Evolutionary conservation across 2,888 invertebrate species (phyloP).

Genomic region (Andricus quercusramuli): DNA sequence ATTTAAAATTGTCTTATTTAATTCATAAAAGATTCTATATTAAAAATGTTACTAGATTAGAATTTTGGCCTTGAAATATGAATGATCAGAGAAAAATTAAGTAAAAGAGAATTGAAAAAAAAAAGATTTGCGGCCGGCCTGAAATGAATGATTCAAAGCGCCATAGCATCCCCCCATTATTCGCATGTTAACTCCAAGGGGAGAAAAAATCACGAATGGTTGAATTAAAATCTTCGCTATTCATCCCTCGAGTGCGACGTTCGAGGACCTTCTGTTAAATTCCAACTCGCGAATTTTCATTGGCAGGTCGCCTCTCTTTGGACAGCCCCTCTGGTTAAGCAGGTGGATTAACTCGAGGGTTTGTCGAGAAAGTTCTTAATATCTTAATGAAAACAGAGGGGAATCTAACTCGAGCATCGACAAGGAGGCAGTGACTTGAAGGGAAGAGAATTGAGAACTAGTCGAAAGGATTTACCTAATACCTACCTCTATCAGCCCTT

Average conservation of each 20-base stretch:
- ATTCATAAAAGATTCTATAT: no score
- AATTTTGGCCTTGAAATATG: no score
- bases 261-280: conserved; percentile 16
- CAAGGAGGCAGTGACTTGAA: conserved; percentile 28
- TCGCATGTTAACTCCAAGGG: neutral
- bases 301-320: conserved; percentile 23
- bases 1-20: no score
- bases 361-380: conserved; percentile 68
- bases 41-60: no score
- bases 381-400: conserved; percentile 67
- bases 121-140: no score
- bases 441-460: conserved; percentile 44
- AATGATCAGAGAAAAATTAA: no score
- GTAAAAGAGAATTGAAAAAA: no score
- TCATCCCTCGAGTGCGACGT: neutral
- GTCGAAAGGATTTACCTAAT: conserved; percentile 52
- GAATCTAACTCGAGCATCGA: conserved; percentile 43
- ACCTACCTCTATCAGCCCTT: conserved; percentile 51
- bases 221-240: neutral
- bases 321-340: conserved; percentile 49
- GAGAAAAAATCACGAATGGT: neutral
- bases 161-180: neutral
- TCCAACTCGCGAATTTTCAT: conserved; percentile 19
- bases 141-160: neutral
- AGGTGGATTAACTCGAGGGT: conserved; percentile 66